Base-by-base conservation (phyloP, 2,888 invertebrate genomes). In the Arenicola marina region DNA sequence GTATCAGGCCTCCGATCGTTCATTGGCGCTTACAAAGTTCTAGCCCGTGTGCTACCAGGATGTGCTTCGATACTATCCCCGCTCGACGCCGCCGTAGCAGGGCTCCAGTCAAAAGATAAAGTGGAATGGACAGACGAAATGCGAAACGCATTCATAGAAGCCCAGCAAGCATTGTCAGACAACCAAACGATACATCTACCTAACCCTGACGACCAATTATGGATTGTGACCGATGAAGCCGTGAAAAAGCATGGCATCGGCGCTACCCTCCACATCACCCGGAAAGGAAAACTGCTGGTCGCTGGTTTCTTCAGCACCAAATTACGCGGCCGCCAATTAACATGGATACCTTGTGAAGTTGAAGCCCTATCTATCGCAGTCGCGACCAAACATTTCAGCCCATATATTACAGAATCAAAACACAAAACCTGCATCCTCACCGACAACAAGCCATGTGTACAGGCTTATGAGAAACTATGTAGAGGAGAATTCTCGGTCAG, bases 401-500 rank as follows among this genome's bases (percentile, higher is more conserved):
- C 48, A 24, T 48, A 48, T 24, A 48, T 11, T 48, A 11, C 24
- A 11, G 7, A 28, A 53, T 53, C 53, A 11, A 24, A 28, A 15
- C 53, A 53, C 32, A 7, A 53, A 4, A 32, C 53, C 7, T 28
- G 29, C 32, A 32, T 53, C 29, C 33, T 53, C 11, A 53, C 53
- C 24, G 53, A 53, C 32, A 31, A 15, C 32, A 48, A 24, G 7
- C 61, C 61, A 4, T 44, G 26, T 55, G 55, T 60, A 3, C 61
- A 57, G 21, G 51, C 61, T 34, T 61, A 18, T 51, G 59, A 32
- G 7, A 51, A 34, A 51, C 51, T 51, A n/a, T 29, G 28, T 34
- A 24, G 48, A 26, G 48, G 57, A 29, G 48, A 61, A 51, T 61
- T 61, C 51, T 62, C 58, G 15, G 59, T 43, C 15, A 62, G 62